Conservation (phyloP, 2,797 vertebrate genomes). For the Pantherophis vulpinus region DNA sequence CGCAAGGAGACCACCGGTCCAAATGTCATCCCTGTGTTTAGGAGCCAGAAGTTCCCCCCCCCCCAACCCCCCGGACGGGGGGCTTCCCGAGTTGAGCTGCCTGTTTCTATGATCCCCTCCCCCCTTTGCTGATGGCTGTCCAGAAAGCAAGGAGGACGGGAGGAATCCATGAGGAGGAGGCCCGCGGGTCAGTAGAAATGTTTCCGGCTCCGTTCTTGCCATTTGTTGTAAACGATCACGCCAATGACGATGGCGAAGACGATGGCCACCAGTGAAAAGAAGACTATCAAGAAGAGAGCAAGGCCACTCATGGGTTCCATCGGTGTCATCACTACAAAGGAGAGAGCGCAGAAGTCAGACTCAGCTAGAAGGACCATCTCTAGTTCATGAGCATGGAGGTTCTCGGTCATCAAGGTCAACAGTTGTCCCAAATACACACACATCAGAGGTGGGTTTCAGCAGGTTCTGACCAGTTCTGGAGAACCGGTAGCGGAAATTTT, state of each 20-base stretch:
- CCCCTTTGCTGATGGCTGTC: neutral
- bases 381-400: no score
- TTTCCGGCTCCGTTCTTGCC: slow-evolving; percentile 90
- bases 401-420: no score
- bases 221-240: slow-evolving; percentile 89
- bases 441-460: no score
- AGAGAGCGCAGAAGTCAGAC: neutral
- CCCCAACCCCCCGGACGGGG: rapidly evolving
- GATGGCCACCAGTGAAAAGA: slow-evolving; percentile 88
- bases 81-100: neutral
- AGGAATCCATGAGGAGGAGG: neutral
- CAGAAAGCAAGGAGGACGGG: neutral
- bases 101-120: neutral
- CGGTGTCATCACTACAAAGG: slow-evolving; percentile 64
- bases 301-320: slow-evolving; percentile 83
- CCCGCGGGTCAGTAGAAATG: slow-evolving; percentile 85
- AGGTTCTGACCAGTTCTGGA: no score
- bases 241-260: slow-evolving; percentile 87
- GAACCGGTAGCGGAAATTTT: no score
- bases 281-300: slow-evolving; percentile 86
- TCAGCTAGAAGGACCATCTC: neutral
- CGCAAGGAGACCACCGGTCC: rapidly evolving
- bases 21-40: neutral
- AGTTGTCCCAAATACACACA: no score
- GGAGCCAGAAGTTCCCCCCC: neutral